Conservation (phyloP, 1,140 invertebrate species). For the Rhizoglyphus robini region DNA sequence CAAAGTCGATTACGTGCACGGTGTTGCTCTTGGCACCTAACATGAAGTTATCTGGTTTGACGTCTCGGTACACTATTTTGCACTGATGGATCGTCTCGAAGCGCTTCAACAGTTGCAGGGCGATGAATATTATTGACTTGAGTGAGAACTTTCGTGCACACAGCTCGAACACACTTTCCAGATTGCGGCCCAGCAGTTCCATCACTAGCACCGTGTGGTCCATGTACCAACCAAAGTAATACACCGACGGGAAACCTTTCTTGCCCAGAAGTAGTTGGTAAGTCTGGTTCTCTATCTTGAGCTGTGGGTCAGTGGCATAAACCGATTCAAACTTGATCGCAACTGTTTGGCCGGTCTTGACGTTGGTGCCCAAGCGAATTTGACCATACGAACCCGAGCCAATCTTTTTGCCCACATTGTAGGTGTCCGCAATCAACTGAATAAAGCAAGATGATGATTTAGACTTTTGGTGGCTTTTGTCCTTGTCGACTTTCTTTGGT, state of each 20-base stretch:
- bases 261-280: background rate
- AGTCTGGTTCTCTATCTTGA: background rate
- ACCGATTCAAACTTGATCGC: conserved; percentile 18
- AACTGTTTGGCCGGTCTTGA: background rate
- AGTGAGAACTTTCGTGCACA: conserved; percentile 26
- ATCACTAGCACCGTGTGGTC: conserved; percentile 23
- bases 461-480: no score
- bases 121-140: conserved; percentile 24
- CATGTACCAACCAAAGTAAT: background rate
- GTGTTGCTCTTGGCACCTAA: conserved; percentile 35
- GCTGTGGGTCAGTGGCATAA: background rate
- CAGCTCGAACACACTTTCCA: conserved; percentile 27
- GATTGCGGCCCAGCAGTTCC: conserved; percentile 27
- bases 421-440: background rate
- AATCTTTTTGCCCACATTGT: background rate
- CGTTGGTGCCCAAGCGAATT: background rate
- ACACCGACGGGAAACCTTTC: background rate
- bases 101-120: conserved; percentile 22
- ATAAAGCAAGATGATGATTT: no score
- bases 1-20: conserved; percentile 40
- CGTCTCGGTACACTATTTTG: conserved; percentile 24
- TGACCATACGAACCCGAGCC: conserved; percentile 6
- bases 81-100: conserved; percentile 17
- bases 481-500: no score
- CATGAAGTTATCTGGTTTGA: conserved; percentile 24